Evolutionary conservation across 2,888 invertebrate genomes (phyloP), one percentile per base, ranked within the genome.

Genomic region (Acronicta leporina): DNA sequence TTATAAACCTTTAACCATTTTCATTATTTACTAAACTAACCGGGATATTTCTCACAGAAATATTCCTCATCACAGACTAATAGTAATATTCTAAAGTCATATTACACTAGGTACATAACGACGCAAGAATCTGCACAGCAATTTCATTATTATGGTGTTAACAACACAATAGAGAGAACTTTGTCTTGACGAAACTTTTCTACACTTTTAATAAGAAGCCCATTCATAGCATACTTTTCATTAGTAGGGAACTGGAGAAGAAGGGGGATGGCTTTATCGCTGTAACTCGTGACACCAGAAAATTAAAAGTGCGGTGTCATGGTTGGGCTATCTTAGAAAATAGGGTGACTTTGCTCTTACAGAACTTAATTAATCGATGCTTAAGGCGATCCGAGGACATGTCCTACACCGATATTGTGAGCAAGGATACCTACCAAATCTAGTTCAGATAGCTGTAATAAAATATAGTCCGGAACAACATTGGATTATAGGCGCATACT

Each of bases 291-390:
- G 91, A 91, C 92, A 91, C 87, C 88, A 91, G 91, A 92, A 92
- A 92, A 92, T 93, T 92, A 91, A 92, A 94, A 93, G 91, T 86
- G 91, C 88, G 71, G 62, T 75, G 90, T 94, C 93, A 94, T 85
- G 88, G 81, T 86, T 82, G 81, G 86, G 87, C 87, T 89, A 89
- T 92, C 92, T 90, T 85, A 84, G 85, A 77, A 85, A 88, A 89
- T 87, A 87, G 90, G 88, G 90, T 92, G 92, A 92, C 91, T 89
- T 81, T 69, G 88, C 91, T 87, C 72, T 88, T 86, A 82, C 80
- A 82, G 82, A 85, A 89, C 90, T 90, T 92, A 91, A 92, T 93
- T 93, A 92, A 93, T 92, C 89, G 90, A 83, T 80, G 84, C 82
- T 82, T 82, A 78, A 73, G 78, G 80, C 75, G 73, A 61, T 69